A percentile compares a stretch with the other conserved stretches of the same genome.
Conservation (phyloP, 2,113 vertebrate genomes). For the Pachypanchax playfairii region DNA sequence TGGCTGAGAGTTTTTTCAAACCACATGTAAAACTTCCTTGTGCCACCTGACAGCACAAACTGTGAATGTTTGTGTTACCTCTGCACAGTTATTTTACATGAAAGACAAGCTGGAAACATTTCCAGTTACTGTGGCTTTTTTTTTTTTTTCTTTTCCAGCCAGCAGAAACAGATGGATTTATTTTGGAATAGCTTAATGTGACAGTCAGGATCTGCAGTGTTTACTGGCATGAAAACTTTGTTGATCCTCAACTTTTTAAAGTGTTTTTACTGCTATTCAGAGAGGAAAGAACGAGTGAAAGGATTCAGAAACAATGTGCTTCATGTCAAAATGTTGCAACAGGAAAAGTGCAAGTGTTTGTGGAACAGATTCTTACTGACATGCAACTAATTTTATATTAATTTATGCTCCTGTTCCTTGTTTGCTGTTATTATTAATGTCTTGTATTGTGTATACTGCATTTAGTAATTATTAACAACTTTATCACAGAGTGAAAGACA, state of each 20-base stretch:
- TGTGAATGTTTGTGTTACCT: neutral
- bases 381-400: neutral
- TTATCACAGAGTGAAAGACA: neutral
- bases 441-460: neutral
- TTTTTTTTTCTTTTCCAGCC: neutral
- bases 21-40: slow-evolving; percentile 12
- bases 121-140: neutral
- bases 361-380: no score
- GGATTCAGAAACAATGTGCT: no score
- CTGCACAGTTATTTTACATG: slow-evolving; percentile 11
- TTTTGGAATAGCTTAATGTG: neutral
- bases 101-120: slow-evolving; percentile 4
- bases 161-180: neutral
- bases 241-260: neutral
- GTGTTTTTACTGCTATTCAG: no score
- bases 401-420: no score
- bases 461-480: no score
- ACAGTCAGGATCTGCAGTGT: neutral
- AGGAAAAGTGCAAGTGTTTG: neutral
- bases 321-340: neutral
- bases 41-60: neutral
- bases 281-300: no score
- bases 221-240: neutral
- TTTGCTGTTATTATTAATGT: neutral
- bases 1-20: neutral